Evolutionary conservation across 2,113 vertebrate genomes (phyloP).

Genomic region (Anguilla japonica): DNA sequence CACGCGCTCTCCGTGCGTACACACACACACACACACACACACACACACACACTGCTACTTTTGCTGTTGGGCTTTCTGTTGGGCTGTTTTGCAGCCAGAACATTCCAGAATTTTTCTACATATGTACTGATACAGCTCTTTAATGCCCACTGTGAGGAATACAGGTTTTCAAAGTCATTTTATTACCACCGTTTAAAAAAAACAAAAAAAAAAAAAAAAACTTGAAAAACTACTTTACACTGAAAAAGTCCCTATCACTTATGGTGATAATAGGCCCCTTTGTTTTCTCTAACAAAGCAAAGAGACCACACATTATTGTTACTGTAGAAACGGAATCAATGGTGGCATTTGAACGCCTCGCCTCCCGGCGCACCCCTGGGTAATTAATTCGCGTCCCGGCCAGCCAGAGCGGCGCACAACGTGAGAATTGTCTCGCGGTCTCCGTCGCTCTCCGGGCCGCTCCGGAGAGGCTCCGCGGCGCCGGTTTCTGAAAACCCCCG

Average conservation of each 20-base stretch:
- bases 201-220: background rate
- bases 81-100: background rate
- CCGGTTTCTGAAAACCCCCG: too few species aligned
- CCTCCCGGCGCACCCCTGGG: background rate
- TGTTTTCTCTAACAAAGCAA: background rate
- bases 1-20: background rate
- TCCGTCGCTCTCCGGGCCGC: background rate
- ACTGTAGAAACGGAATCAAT: background rate
- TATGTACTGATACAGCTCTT: background rate
- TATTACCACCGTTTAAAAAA: background rate
- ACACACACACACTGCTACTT: too few species aligned
- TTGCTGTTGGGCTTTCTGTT: background rate
- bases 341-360: background rate
- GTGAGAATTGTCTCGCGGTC: background rate
- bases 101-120: background rate
- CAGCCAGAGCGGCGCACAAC: background rate
- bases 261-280: background rate
- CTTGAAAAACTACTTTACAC: background rate
- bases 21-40: background rate
- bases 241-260: background rate
- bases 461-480: too few species aligned
- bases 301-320: background rate
- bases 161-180: background rate
- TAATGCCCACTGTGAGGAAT: background rate
- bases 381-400: background rate